Base-by-base conservation (phyloP, 2,888 invertebrate genomes). In the Choreutis nemorana region DNA sequence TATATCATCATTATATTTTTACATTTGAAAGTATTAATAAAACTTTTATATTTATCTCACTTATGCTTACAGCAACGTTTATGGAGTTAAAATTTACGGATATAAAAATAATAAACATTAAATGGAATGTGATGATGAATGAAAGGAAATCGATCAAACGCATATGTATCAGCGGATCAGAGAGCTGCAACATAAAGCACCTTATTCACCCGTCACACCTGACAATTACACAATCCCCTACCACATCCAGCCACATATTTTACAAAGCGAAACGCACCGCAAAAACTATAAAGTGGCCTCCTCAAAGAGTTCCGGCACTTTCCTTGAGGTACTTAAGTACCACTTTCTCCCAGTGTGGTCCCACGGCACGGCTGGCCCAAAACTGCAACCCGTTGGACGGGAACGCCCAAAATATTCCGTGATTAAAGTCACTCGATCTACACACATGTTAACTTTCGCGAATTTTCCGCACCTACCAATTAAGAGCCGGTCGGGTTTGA, bases 271-370 rank as follows among this genome's bases (percentile, higher is more conserved):
- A 61, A 50, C 45, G 2, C 44, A 44, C 45, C 54, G 58, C 64
- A 70, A 68, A 70, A 66, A 50, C 28, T 45, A 33, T 38, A 50
- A 55, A 55, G 50, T 50, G 41, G 40, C 34, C 37, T 45, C 40
- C 43, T 52, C 54, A 60, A 18, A 59, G 58, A 64, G 62, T 55
- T 62, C 62, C 65, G 65, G 54, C 53, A 55, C 46, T 51, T 48
- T 52, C 48, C n/a, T n/a, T n/a, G n/a, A 41, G 41, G 44, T 53
- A 32, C 11, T 23, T 8, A 28, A 30, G 28, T 14, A 35, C 32
- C 40, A 77, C 77, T 77, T 78, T 77, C 75, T 64, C 75, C 71
- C 42, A n/a, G n/a, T 51, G 47, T 59, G 53, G 55, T 73, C 73
- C 64, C 73, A 72, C 71, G 73, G 55, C 73, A 60, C 50, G 64